These are phyloP conservation scores for Saccostrea cuccullata DNA, from an alignment of 1,140 invertebrate species.

Conservation along the genomic window DNA sequence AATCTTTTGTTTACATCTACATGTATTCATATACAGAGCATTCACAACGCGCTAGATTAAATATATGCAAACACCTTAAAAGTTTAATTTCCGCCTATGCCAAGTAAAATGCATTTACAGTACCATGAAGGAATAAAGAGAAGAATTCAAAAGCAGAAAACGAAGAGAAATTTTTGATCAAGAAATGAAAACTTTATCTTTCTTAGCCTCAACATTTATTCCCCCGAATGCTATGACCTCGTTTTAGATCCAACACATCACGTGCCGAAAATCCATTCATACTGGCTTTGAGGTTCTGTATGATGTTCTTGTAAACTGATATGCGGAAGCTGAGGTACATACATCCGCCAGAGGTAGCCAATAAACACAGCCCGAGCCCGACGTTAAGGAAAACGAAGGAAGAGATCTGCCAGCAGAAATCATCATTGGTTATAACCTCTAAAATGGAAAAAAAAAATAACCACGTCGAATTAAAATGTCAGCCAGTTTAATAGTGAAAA, in stretches of 20 bases:
- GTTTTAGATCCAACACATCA: background rate
- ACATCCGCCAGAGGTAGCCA: background rate
- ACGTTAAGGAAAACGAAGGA: background rate
- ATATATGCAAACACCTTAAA: no score
- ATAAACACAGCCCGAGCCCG: background rate
- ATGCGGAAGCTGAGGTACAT: background rate
- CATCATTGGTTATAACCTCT: constrained; percentile 40
- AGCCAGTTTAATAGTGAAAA: no score
- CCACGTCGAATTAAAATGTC: no score
- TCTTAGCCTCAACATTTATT: background rate
- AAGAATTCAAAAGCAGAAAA: no score
- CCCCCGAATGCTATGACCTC: background rate
- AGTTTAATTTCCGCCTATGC: no score
- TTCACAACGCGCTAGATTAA: no score
- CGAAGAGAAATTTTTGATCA: no score
- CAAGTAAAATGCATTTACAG: no score
- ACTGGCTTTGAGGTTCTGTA: background rate
- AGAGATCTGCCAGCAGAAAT: constrained; percentile 38
- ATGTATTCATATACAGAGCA: no score
- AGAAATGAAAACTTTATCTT: no score
- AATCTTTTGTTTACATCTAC: no score
- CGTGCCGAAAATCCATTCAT: background rate
- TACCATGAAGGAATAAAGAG: no score
- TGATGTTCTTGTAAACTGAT: background rate
- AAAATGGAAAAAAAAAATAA: background rate